A percentile compares a stretch with the other conserved stretches of the same genome.
These are phyloP conservation scores for Entelurus aequoreus DNA, from an alignment of 2,113 vertebrate species.

Conservation along the genomic window DNA sequence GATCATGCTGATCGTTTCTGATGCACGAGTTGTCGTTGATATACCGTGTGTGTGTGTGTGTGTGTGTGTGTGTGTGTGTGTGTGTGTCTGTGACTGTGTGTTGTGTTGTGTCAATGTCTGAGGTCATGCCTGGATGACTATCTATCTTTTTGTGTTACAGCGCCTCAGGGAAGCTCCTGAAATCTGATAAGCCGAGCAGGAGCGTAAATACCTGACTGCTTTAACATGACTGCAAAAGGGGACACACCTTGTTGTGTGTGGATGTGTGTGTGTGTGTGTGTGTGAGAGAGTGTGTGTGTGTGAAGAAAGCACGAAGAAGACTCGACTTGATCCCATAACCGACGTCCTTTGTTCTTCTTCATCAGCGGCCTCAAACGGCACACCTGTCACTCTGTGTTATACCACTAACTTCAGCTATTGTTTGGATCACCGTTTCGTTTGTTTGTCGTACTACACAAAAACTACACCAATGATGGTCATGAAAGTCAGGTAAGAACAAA, in stretches of 20 bases:
- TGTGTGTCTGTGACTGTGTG: slow-evolving; percentile 13
- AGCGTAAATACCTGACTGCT: slow-evolving; percentile 66
- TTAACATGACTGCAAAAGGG: slow-evolving; percentile 53
- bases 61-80: slow-evolving; percentile 10
- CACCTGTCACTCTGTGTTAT: slow-evolving; percentile 24
- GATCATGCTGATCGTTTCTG: slow-evolving; percentile 23
- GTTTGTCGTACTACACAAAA: too few species aligned
- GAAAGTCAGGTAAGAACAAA: too few species aligned
- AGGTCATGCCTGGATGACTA: slow-evolving; percentile 70
- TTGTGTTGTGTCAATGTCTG: slow-evolving; percentile 41
- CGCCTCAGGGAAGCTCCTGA: slow-evolving; percentile 58
- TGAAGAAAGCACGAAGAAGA: slow-evolving; percentile 5
- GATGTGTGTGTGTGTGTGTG: slow-evolving; percentile 1
- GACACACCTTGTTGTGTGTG: slow-evolving; percentile 39
- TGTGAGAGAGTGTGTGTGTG: slow-evolving; percentile 1
- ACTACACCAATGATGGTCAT: too few species aligned
- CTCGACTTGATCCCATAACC: slow-evolving; percentile 18
- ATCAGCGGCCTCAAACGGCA: slow-evolving; percentile 19
- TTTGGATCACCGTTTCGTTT: too few species aligned
- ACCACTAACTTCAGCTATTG: too few species aligned
- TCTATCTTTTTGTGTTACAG: slow-evolving; percentile 68
- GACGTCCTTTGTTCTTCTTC: slow-evolving; percentile 24
- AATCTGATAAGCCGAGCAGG: slow-evolving; percentile 69
- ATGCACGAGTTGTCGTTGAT: slow-evolving; percentile 28
- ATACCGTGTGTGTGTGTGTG: slow-evolving; percentile 16